Evolutionary conservation across 2,113 vertebrate species (phyloP).

Genomic region (Prolemur simus): DNA sequence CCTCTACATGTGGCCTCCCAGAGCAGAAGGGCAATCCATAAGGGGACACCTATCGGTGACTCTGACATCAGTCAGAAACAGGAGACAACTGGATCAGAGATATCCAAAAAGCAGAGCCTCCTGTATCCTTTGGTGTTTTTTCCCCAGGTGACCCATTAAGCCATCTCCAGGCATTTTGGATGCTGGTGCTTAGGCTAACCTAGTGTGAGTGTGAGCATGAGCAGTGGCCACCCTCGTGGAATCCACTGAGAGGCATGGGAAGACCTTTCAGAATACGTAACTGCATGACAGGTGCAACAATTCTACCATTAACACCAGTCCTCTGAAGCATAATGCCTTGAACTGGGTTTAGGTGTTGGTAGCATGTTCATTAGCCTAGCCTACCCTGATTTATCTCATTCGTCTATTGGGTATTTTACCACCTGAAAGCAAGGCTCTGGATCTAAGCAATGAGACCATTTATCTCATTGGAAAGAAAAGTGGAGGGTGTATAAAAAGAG

Average conservation of each 20-base stretch:
- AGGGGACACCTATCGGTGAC: background rate
- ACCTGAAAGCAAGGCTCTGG: background rate
- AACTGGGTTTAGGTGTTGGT: background rate
- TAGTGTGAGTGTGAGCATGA: background rate
- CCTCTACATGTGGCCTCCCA: background rate
- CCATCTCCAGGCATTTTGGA: background rate
- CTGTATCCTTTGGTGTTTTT: slow-evolving; percentile 91
- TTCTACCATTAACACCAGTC: background rate
- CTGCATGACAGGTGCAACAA: background rate
- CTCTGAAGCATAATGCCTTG: background rate
- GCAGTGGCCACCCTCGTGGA: background rate
- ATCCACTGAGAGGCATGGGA: background rate
- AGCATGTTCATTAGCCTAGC: background rate
- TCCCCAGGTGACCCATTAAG: background rate
- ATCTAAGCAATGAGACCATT: background rate
- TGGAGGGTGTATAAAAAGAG: background rate
- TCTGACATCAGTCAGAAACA: slow-evolving; percentile 38
- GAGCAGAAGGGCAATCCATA: slow-evolving; percentile 12
- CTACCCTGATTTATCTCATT: background rate
- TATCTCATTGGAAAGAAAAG: background rate
- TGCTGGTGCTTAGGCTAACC: background rate
- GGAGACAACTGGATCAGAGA: slow-evolving; percentile 16
- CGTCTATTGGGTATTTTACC: background rate
- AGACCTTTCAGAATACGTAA: background rate
- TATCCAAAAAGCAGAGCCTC: slow-evolving; percentile 3